Base-by-base conservation (phyloP, 1,140 invertebrate genomes). In the Gonioctena quinquepunctata region DNA sequence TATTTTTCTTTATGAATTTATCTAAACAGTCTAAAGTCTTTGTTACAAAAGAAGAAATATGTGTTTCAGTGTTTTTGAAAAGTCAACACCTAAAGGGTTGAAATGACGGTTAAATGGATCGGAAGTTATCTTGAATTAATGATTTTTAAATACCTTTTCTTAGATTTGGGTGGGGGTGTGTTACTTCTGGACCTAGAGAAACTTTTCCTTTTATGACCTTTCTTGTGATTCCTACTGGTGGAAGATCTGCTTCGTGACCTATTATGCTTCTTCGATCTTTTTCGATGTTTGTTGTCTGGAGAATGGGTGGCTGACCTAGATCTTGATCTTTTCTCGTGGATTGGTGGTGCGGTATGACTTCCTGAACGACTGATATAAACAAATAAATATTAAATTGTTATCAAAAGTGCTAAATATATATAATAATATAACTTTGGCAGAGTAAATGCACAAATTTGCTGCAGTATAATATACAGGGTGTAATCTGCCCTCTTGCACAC, bases 121-220 rank as follows among this genome's bases (percentile, higher is more conserved):
- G n/a, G n/a, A n/a, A n/a, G n/a, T n/a, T n/a, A n/a, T n/a, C n/a
- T n/a, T n/a, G n/a, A n/a, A n/a, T n/a, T n/a, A n/a, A n/a, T n/a
- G n/a, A n/a, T n/a, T n/a, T n/a, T n/a, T n/a, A n/a, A 13, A 42
- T 66, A 74, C 59, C 69, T 75, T 70, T 81, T 81, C 59, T 79
- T 76, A 1, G 63, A 67, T 73, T 80, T 80, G 11, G 76, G 66
- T 7, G 68, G 70, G 2, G 80, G 79, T 8, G 80, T 79, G 56
- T 76, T 75, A 76, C 86, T 87, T 57, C 86, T 82, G 1, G 86
- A 87, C 72, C 86, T 83, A 25, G 87, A 87, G 65, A 86, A 84
- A 68, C 82, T 86, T 19, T 85, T 86, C 26, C 84, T 81, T 76
- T 88, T 88, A 64, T 87, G 86, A 66, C 83, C 84, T 33, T 86